A percentile compares a stretch with the other conserved stretches of the same genome.
Evolutionary conservation across 2,888 invertebrate genomes (phyloP).

Genomic region (Matsumyia berberina): DNA sequence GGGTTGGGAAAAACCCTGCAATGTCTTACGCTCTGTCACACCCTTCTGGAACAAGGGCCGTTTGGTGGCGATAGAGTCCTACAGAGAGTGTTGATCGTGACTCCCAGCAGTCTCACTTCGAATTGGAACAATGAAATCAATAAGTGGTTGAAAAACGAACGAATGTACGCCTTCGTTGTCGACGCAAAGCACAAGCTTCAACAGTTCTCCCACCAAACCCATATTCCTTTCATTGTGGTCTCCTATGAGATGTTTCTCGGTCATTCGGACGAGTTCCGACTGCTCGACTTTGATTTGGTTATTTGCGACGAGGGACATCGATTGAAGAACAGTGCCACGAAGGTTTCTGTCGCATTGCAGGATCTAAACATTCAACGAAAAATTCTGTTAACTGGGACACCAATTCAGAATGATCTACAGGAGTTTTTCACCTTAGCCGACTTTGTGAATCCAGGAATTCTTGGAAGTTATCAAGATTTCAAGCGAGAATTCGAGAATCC

Average conservation of each 20-base stretch:
- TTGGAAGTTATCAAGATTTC: conserved; percentile 84
- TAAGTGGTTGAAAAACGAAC: conserved; percentile 88
- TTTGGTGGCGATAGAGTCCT: conserved; percentile 85
- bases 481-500: conserved; percentile 86
- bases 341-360: conserved; percentile 86
- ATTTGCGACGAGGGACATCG: conserved; percentile 91
- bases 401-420: conserved; percentile 89
- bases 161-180: conserved; percentile 86
- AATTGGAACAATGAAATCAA: conserved; percentile 89
- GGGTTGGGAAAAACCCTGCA: conserved; percentile 90
- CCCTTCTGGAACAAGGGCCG: conserved; percentile 87
- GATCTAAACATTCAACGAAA: conserved; percentile 85
- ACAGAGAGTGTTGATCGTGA: conserved; percentile 85
- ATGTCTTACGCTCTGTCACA: conserved; percentile 86
- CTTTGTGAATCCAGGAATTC: conserved; percentile 88
- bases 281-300: conserved; percentile 86
- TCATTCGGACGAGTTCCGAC: conserved; percentile 82
- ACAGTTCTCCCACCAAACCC: conserved; percentile 85
- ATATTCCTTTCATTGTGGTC: conserved; percentile 87
- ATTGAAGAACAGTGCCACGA: conserved; percentile 87
- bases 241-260: conserved; percentile 89
- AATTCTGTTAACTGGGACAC: conserved; percentile 88
- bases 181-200: conserved; percentile 85
- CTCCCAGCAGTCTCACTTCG: conserved; percentile 88
- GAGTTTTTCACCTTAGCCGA: conserved; percentile 88